phyloP scores from a whole-genome alignment of 2,888 invertebrate genomes.

The Arge pagana region DNA sequence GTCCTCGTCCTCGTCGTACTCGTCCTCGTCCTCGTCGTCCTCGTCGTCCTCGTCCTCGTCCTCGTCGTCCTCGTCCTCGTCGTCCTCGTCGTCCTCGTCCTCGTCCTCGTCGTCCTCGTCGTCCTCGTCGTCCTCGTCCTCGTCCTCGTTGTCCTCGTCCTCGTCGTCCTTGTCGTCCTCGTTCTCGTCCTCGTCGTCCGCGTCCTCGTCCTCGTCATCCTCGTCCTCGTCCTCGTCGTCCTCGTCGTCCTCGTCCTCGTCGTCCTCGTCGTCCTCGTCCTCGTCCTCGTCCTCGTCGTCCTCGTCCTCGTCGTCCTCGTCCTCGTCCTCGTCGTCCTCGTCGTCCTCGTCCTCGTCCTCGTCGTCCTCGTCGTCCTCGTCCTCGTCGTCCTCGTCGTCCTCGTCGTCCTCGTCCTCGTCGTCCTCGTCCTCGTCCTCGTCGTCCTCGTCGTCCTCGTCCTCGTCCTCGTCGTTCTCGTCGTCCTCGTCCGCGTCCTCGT shows the following conservation, averaged over 20 bases:
- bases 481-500: no score
- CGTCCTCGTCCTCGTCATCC: no score
- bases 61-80: background rate
- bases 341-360: background rate
- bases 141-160: no score
- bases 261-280: constrained; percentile 5
- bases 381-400: background rate
- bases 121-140: background rate
- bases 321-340: background rate
- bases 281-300: constrained; percentile 3
- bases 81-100: background rate
- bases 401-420: constrained; percentile 6
- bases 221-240: background rate
- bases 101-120: background rate
- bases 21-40: no score
- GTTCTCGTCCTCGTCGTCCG: no score
- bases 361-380: background rate
- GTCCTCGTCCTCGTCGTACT: no score
- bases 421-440: background rate
- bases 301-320: background rate
- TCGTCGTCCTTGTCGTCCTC: no score
- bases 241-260: background rate
- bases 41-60: background rate
- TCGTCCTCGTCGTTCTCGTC: no score
- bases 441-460: background rate